phyloP scores from a whole-genome alignment of 2,113 vertebrate species.

The Rhinichthys klamathensis region DNA sequence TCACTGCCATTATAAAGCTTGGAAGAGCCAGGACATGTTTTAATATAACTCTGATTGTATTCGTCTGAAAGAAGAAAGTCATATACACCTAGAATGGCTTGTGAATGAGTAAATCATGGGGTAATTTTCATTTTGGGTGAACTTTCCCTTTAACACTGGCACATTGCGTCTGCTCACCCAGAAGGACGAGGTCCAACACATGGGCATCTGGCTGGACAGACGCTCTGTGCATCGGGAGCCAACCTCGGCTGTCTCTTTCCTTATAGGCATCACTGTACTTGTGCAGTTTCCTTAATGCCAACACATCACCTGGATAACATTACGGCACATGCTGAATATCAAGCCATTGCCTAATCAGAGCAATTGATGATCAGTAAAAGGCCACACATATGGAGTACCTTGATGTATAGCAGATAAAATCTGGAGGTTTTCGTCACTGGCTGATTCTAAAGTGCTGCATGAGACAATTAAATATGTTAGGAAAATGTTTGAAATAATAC shows the following conservation, averaged over 20 bases:
- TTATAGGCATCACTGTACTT: constrained; percentile 73
- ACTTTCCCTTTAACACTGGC: neutral
- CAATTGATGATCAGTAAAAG: neutral
- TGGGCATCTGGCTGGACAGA: constrained; percentile 71
- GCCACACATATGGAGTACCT: constrained; percentile 59
- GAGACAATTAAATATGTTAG: constrained; percentile 43
- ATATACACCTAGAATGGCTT: too few relatives aligned
- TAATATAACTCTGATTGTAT: too few relatives aligned
- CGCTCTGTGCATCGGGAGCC: constrained; percentile 82
- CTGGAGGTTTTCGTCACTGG: constrained; percentile 78
- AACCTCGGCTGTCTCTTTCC: constrained; percentile 81
- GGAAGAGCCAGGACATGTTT: too few relatives aligned
- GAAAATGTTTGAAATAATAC: neutral
- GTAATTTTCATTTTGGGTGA: too few relatives aligned
- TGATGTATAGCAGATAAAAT: constrained; percentile 80
- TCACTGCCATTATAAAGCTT: too few relatives aligned
- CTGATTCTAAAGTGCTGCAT: constrained; percentile 71
- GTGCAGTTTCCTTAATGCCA: constrained; percentile 74
- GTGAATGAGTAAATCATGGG: too few relatives aligned
- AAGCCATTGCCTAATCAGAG: neutral
- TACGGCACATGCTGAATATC: neutral
- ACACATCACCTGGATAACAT: constrained; percentile 74
- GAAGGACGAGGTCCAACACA: constrained; percentile 78
- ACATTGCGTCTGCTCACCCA: constrained; percentile 71
- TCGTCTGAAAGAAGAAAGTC: too few relatives aligned